phyloP scores from a whole-genome alignment of 2,797 vertebrate genomes.

The Zalophus californianus region DNA sequence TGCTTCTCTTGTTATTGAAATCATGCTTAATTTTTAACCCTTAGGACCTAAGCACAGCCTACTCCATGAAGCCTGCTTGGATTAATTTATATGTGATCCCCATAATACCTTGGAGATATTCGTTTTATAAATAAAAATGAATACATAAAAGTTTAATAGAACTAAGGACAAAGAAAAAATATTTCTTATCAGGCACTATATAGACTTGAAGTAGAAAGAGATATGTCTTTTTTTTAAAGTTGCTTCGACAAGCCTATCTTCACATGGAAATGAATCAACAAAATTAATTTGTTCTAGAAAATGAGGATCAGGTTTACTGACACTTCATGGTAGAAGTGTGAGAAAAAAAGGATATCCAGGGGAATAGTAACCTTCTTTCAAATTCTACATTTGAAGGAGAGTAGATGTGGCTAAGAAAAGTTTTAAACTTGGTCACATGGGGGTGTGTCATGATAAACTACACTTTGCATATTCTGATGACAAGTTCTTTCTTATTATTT shows the following conservation, averaged over 20 bases:
- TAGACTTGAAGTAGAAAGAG: neutral
- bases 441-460: neutral
- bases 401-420: fast-evolving
- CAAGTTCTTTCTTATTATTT: neutral
- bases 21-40: neutral
- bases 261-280: neutral
- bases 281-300: neutral
- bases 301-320: neutral
- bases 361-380: neutral
- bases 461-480: neutral
- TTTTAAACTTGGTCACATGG: neutral
- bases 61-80: neutral
- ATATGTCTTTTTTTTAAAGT: neutral
- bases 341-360: neutral
- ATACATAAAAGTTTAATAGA: neutral
- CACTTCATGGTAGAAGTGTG: neutral
- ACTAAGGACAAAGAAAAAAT: neutral
- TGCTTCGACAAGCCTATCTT: neutral
- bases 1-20: neutral
- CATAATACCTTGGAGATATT: neutral
- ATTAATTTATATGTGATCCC: neutral
- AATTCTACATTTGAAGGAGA: neutral
- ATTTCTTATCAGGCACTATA: neutral
- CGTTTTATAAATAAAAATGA: neutral
- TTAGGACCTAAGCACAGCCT: neutral